These are phyloP conservation scores for Drosophila chauvacae DNA, from an alignment of 1,140 invertebrate species.

Conservation along the genomic window DNA sequence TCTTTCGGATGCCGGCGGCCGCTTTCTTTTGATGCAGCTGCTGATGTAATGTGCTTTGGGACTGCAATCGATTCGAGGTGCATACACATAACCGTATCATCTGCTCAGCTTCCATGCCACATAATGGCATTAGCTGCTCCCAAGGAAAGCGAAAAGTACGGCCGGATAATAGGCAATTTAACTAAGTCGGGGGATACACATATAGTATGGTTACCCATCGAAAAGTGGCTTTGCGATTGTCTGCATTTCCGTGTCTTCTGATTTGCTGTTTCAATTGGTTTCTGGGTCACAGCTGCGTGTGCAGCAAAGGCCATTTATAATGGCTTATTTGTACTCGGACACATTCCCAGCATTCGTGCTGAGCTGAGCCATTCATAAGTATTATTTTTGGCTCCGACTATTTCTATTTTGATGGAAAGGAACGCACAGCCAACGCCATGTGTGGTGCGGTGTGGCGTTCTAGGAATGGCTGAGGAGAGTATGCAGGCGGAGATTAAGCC, in stretches of 20 bases:
- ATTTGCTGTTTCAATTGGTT: conserved; percentile 29
- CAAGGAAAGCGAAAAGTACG: conserved; percentile 38
- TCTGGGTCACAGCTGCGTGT: conserved; percentile 59
- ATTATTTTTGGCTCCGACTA: conserved; percentile 26
- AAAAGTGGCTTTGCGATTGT: conserved; percentile 35
- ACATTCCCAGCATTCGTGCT: conserved; percentile 43
- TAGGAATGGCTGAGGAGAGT: conserved; percentile 10
- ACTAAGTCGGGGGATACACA: neutral
- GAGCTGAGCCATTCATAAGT: conserved; percentile 23
- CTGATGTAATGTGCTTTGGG: conserved; percentile 38
- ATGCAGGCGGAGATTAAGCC: conserved; percentile 53
- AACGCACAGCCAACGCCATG: conserved; percentile 53
- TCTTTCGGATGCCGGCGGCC: conserved; percentile 24
- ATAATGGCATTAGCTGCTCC: conserved; percentile 30
- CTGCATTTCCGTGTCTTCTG: conserved; percentile 22
- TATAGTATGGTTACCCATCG: neutral
- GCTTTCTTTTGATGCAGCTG: conserved; percentile 41
- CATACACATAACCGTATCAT: conserved; percentile 45
- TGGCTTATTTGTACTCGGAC: conserved; percentile 10
- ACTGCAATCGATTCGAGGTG: conserved; percentile 34
- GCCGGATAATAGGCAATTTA: conserved; percentile 24
- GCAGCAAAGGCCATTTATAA: conserved; percentile 39
- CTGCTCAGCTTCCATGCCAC: conserved; percentile 1
- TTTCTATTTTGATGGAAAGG: conserved; percentile 47
- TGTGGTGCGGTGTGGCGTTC: conserved; percentile 1